These are phyloP conservation scores for Zoanthus gigantus DNA, from an alignment of 92 coral and sea anemone species.

Conservation along the genomic window DNA sequence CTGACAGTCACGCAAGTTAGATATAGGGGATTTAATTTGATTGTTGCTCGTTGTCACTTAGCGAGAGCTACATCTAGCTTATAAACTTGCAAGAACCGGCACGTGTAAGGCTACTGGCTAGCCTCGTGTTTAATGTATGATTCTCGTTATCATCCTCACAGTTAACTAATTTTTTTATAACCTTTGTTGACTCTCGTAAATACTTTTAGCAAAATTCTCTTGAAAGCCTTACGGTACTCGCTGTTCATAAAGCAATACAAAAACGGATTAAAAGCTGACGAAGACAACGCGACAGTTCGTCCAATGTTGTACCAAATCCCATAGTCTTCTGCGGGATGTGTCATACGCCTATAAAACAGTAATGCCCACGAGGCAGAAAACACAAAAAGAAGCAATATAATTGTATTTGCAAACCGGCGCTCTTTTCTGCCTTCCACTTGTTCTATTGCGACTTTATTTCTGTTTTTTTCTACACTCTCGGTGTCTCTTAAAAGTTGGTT, in stretches of 20 bases:
- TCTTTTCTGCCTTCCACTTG: slow-evolving; percentile 37
- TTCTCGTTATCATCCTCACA: not conserved
- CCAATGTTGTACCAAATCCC: slow-evolving; percentile 81
- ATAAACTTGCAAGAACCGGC: too few relatives aligned
- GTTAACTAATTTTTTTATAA: slow-evolving; percentile 22
- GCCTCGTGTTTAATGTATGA: too few relatives aligned
- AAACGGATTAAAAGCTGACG: slow-evolving; percentile 79
- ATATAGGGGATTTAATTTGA: too few relatives aligned
- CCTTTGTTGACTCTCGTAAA: not conserved
- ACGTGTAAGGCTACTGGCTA: too few relatives aligned
- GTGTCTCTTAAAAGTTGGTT: not conserved
- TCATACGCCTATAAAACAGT: slow-evolving; percentile 76
- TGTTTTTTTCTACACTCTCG: not conserved
- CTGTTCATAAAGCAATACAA: slow-evolving; percentile 82
- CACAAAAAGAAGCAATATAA: slow-evolving; percentile 70
- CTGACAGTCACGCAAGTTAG: too few relatives aligned
- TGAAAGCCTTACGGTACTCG: slow-evolving; percentile 81
- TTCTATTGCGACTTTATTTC: not conserved
- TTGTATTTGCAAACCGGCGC: slow-evolving; percentile 80
- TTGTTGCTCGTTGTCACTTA: too few relatives aligned
- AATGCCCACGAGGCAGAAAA: slow-evolving; percentile 82
- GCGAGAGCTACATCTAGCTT: too few relatives aligned
- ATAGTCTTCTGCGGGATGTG: slow-evolving; percentile 75
- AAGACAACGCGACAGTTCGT: slow-evolving; percentile 75
- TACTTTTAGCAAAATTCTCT: slow-evolving; percentile 49